A percentile compares a stretch with the other conserved stretches of the same genome.
Conservation (phyloP, 2,888 invertebrate species). For the Heliconius ethilla region DNA sequence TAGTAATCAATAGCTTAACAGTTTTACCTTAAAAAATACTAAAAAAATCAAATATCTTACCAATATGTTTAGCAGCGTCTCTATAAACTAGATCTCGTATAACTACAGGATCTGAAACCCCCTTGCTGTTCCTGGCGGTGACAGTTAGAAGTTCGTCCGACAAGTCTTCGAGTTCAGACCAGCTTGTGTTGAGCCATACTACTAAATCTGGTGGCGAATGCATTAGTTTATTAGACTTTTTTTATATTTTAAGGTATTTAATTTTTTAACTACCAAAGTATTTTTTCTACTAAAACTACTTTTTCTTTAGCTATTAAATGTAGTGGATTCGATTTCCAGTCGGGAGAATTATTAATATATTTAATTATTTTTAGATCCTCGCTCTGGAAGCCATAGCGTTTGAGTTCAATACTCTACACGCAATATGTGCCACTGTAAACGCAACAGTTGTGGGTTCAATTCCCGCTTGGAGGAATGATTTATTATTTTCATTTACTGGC, state of each 20-base stretch:
- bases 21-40: no score
- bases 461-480: not conserved
- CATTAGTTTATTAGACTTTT: not conserved
- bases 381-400: no score
- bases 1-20: no score
- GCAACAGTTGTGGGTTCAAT: not conserved
- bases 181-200: slow-evolving; percentile 73
- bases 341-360: no score
- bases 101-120: slow-evolving; percentile 69
- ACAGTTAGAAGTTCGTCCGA: slow-evolving; percentile 66
- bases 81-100: slow-evolving; percentile 67
- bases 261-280: no score
- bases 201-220: slow-evolving; percentile 55
- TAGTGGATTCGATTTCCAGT: no score
- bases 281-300: no score
- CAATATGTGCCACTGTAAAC: no score
- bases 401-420: no score
- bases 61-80: slow-evolving; percentile 69
- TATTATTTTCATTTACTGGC: not conserved
- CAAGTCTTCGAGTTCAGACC: slow-evolving; percentile 62
- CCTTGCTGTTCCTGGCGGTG: slow-evolving; percentile 70
- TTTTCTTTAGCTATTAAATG: no score
- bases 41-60: slow-evolving; percentile 48
- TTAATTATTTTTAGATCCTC: no score
- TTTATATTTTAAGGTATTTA: not conserved